Percentiles rank a stretch among this genome's conserved stretches.
Conservation (phyloP, 2,113 vertebrate species). For the Channa argus region DNA sequence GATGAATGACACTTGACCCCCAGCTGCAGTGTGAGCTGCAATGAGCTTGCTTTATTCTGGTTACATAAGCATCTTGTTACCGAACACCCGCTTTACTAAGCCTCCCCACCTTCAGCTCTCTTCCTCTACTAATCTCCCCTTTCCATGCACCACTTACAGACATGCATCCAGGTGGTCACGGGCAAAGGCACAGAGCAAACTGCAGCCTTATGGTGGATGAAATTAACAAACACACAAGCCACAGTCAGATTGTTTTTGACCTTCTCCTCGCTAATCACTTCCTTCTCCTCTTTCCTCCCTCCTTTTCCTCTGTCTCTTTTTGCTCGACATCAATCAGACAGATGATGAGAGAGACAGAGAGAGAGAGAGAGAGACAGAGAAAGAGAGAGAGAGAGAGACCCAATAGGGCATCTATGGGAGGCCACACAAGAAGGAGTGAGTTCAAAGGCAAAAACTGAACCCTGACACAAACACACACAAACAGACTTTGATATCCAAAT, state of each 20-base stretch:
- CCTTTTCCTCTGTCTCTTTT: constrained; percentile 39
- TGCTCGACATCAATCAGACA: constrained; percentile 66
- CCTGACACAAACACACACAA: constrained; percentile 70
- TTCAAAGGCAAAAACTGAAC: constrained; percentile 73
- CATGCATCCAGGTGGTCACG: constrained; percentile 39
- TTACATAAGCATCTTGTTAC: constrained; percentile 77
- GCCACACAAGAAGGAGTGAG: constrained; percentile 74
- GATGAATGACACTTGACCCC: constrained; percentile 77
- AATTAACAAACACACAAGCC: constrained; percentile 14
- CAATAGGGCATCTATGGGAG: constrained; percentile 65
- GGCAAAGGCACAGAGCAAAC: constrained; percentile 19
- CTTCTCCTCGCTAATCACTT: constrained; percentile 26
- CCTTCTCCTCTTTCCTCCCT: constrained; percentile 31
- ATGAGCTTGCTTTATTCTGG: constrained; percentile 64
- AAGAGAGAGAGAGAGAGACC: constrained; percentile 52
- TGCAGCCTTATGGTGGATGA: constrained; percentile 35
- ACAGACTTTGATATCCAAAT: constrained; percentile 78
- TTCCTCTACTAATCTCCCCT: constrained; percentile 48
- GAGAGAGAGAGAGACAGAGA: constrained; percentile 45
- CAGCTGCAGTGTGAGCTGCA: constrained; percentile 51
- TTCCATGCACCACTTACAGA: constrained; percentile 30
- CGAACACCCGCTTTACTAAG: constrained; percentile 39
- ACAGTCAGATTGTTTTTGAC: neutral
- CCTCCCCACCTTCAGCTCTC: constrained; percentile 24
- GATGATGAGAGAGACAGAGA: constrained; percentile 61